phyloP scores from a whole-genome alignment of 2,113 vertebrate species.

The Tupaia tana region DNA sequence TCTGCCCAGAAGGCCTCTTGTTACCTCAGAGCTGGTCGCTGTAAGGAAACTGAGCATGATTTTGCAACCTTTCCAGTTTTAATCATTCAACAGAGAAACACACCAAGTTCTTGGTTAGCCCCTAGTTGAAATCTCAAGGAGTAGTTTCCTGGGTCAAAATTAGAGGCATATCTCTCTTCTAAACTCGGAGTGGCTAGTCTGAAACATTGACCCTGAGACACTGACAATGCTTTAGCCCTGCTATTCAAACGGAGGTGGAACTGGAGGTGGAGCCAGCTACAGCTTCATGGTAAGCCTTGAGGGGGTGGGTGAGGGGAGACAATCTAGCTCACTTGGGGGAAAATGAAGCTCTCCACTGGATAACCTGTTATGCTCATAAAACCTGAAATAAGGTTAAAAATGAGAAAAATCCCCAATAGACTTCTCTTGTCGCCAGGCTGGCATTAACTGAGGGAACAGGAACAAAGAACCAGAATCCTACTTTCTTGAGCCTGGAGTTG shows the following conservation, averaged over 20 bases:
- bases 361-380: slow-evolving; percentile 61
- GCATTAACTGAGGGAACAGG: neutral
- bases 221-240: neutral
- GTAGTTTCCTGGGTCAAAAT: slow-evolving; percentile 14
- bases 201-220: neutral
- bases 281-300: neutral
- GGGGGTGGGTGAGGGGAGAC: neutral
- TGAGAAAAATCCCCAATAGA: slow-evolving; percentile 21
- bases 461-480: slow-evolving; percentile 33
- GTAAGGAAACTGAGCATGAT: neutral
- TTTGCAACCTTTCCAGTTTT: slow-evolving; percentile 12
- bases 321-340: neutral
- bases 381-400: slow-evolving; percentile 60
- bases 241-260: neutral
- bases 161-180: neutral
- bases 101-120: slow-evolving; percentile 10
- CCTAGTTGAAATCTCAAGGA: slow-evolving; percentile 33
- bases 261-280: neutral
- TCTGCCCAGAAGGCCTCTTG: slow-evolving; percentile 41
- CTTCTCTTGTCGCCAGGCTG: slow-evolving; percentile 41
- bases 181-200: neutral
- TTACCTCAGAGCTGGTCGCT: neutral
- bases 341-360: neutral
- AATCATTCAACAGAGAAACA: slow-evolving; percentile 30
- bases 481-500: slow-evolving; percentile 7